Conservation (phyloP, 2,113 vertebrate species). For the Hippocampus zosterae region DNA sequence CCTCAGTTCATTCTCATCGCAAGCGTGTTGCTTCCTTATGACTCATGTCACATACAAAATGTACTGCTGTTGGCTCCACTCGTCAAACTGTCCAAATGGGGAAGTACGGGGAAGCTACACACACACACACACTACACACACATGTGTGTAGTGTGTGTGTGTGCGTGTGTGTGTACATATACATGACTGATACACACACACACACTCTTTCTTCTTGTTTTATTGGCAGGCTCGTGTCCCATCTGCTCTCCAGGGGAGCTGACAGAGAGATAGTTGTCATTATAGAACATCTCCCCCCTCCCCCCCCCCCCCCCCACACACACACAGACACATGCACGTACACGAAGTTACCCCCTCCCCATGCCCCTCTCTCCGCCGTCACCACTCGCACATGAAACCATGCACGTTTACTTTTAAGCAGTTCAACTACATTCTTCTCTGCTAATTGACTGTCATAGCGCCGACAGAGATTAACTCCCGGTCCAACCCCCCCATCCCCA, state of each 20-base stretch:
- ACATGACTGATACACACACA: conserved; percentile 50
- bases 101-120: conserved; percentile 26
- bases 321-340: conserved; percentile 24
- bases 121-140: not conserved
- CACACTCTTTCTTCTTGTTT: conserved; percentile 57
- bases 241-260: conserved; percentile 70
- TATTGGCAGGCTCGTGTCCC: conserved; percentile 65
- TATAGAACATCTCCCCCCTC: conserved; percentile 64
- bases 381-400: conserved; percentile 23
- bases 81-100: conserved; percentile 29
- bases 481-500: conserved; percentile 55
- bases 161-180: conserved; percentile 56
- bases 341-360: conserved; percentile 12
- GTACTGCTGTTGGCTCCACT: conserved; percentile 21
- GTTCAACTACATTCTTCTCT: conserved; percentile 65
- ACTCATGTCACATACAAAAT: conserved; percentile 28
- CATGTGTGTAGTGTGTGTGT: conserved; percentile 57
- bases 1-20: not conserved
- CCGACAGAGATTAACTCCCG: conserved; percentile 68
- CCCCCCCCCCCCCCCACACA: too few species aligned
- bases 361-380: not conserved
- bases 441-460: conserved; percentile 78
- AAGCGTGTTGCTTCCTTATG: not conserved
- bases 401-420: conserved; percentile 44
- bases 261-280: conserved; percentile 66